A percentile compares a stretch with the other conserved stretches of the same genome.
Evolutionary conservation across 2,888 invertebrate species (phyloP).

Genomic region (Dryocosmus kuriphilus): DNA sequence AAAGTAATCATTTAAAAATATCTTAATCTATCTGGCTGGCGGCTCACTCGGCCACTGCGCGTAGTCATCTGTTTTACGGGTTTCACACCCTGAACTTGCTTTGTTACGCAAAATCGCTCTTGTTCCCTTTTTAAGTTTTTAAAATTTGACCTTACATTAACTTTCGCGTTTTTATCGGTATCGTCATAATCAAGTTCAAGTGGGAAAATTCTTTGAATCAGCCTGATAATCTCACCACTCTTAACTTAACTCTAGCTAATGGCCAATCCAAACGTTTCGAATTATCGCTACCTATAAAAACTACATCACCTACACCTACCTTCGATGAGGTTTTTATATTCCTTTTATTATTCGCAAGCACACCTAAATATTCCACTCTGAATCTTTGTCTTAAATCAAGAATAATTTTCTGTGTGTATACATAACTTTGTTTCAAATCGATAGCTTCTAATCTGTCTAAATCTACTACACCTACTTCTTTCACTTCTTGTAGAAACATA

Average conservation of each 20-base stretch:
- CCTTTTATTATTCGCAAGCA: conserved; percentile 28
- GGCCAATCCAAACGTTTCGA: conserved; percentile 30
- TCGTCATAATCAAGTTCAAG: background rate
- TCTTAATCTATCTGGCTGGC: too few relatives aligned
- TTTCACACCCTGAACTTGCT: too few relatives aligned
- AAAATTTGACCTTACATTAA: too few relatives aligned
- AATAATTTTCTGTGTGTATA: conserved; percentile 54
- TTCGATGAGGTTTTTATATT: conserved; percentile 5
- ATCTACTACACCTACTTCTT: conserved; percentile 55
- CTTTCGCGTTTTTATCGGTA: too few relatives aligned
- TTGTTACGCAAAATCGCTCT: too few relatives aligned
- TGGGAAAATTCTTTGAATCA: conserved; percentile 19
- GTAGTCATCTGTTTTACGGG: too few relatives aligned
- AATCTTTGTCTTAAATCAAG: conserved; percentile 58
- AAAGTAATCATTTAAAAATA: too few relatives aligned
- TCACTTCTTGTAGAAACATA: conserved; percentile 61
- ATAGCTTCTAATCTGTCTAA: conserved; percentile 48
- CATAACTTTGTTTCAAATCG: conserved; percentile 42
- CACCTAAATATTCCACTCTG: conserved; percentile 57
- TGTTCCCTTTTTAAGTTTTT: too few relatives aligned
- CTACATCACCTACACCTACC: background rate
- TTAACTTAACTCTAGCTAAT: background rate
- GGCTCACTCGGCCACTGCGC: too few relatives aligned
- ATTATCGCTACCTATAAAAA: conserved; percentile 12
- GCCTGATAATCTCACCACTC: conserved; percentile 5